A percentile compares a stretch with the other conserved stretches of the same genome.
Evolutionary conservation across 2,888 invertebrate species (phyloP).

Genomic region (Heterodera filipjevi): DNA sequence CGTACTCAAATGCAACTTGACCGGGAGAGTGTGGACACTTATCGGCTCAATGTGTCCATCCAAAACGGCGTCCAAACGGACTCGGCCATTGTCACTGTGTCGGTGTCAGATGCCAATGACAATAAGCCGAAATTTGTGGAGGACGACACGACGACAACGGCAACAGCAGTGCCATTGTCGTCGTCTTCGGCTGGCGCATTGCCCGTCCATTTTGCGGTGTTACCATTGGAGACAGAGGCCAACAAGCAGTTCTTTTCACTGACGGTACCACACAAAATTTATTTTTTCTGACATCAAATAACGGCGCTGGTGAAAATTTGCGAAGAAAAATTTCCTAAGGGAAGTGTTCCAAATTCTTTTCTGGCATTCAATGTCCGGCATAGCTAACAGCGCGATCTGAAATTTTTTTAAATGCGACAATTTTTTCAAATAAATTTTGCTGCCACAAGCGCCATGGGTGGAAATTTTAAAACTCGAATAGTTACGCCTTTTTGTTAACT

Average conservation of each 20-base stretch:
- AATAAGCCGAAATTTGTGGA: constrained; percentile 85
- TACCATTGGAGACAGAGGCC: constrained; percentile 45
- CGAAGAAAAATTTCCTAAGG: too few relatives aligned
- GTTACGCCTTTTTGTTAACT: too few relatives aligned
- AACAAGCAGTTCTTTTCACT: constrained; percentile 16
- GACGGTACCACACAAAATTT: too few relatives aligned
- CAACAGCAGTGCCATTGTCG: neutral
- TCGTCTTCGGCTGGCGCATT: neutral
- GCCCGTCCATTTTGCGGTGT: constrained; percentile 57
- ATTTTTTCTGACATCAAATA: too few relatives aligned
- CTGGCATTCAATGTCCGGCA: too few relatives aligned
- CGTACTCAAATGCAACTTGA: constrained; percentile 60
- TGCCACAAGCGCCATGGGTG: too few relatives aligned
- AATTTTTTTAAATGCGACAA: too few relatives aligned
- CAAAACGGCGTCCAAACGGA: constrained; percentile 57
- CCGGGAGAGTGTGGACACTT: constrained; percentile 57
- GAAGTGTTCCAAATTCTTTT: too few relatives aligned
- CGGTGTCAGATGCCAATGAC: constrained; percentile 81
- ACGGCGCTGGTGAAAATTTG: too few relatives aligned
- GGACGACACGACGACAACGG: constrained; percentile 42
- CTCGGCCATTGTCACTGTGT: constrained; percentile 57
- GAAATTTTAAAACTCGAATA: too few relatives aligned
- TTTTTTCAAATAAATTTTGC: too few relatives aligned
- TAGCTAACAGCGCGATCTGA: too few relatives aligned
- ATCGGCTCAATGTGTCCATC: constrained; percentile 62